Evolutionary conservation across 1,140 invertebrate species (phyloP), one percentile per base, ranked within the genome.

Genomic region (Hesperophylax magnus): DNA sequence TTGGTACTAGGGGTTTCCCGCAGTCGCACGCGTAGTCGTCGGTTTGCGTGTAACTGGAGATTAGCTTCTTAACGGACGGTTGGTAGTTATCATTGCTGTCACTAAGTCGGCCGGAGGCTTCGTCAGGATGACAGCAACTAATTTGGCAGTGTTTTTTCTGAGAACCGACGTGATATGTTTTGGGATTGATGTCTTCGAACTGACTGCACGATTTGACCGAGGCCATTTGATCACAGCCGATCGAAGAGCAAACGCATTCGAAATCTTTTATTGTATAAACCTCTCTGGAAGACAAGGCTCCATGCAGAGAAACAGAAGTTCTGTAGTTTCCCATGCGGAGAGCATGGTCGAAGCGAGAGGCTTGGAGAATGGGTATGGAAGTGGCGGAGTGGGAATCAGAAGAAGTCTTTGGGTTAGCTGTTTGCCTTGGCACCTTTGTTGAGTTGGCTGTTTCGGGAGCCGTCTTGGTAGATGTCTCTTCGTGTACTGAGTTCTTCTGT

Each of bases 341-440:
- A 56, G 89, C 86, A 27, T 89, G 86, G 77, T 90, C 89, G 78
- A 90, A 90, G 61, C 88, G 87, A 0, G 89, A 85, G 52, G 89
- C 89, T 84, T 90, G 89, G 27, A 90, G 78, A 22, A 90, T 90
- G 4, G 89, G 88, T 82, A 90, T 90, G 7, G 89, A 90, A n/a
- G 89, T 90, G 74, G 88, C 87, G 0, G 87, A 86, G 54, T 58
- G 72, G 17, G 56, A 72, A 61, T 81, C 77, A 8, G 77, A 52
- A 17, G 77, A 39, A 8, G 77, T 17, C 31, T 77, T 61, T 52
- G 31, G 17, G 22, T 27, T 22, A 5, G 47, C 52, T 27, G 7
- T 27, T 27, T 47, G 20, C 24, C 24, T 74, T 22, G 17, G 71
- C 17, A 22, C 22, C 22, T 47, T 39, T 6, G 14, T 71, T 47